These are phyloP conservation scores for Rhea americana DNA, from an alignment of 2,113 vertebrate genomes.

Conservation along the genomic window DNA sequence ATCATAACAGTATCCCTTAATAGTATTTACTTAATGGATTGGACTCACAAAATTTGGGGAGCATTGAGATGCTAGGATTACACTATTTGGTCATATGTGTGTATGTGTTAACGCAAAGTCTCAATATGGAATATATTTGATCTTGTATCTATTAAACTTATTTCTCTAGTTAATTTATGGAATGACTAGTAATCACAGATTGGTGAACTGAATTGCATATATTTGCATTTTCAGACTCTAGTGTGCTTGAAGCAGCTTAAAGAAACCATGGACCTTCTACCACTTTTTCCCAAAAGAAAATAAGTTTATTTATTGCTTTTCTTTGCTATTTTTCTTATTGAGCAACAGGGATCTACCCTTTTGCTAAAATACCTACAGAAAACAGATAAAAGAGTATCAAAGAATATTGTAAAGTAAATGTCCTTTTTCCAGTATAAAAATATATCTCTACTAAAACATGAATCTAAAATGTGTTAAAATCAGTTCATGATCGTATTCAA, in stretches of 20 bases:
- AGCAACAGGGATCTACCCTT: neutral
- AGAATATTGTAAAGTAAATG: fast-evolving
- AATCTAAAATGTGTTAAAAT: neutral
- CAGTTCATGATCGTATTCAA: neutral
- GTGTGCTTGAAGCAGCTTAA: constrained; percentile 4
- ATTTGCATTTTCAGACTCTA: constrained; percentile 27
- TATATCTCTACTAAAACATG: neutral
- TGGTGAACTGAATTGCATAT: constrained; percentile 21
- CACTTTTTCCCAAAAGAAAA: neutral
- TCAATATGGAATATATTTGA: constrained; percentile 1
- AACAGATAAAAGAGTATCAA: neutral
- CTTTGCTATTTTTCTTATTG: neutral
- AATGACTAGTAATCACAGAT: constrained; percentile 20
- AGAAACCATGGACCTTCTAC: constrained; percentile 10
- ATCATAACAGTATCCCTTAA: neutral
- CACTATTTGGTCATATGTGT: neutral
- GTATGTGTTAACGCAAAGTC: constrained; percentile 13
- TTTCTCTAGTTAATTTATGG: constrained; percentile 38
- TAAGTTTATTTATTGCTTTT: neutral
- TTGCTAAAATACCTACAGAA: neutral
- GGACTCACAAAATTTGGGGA: neutral
- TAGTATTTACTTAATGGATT: neutral
- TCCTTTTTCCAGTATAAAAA: neutral
- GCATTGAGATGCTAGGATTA: neutral
- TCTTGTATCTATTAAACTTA: constrained; percentile 15